Base-by-base conservation (phyloP, 2,888 invertebrate species). In the Parnassius glacialis region DNA sequence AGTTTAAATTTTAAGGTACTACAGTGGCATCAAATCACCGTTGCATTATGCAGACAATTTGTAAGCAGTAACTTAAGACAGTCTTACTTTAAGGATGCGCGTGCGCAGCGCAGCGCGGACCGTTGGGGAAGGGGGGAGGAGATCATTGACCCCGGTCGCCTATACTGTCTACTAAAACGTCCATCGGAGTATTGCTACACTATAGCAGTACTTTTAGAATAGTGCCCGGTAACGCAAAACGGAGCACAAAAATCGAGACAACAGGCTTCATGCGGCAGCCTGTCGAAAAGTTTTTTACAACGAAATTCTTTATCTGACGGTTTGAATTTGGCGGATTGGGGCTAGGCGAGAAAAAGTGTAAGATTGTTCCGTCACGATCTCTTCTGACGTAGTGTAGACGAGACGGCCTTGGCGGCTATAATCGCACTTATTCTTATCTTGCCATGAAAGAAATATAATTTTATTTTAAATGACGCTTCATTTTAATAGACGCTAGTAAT, bases 131-230 rank as follows among this genome's bases (percentile, higher is more conserved):
- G 59, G 63, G 57, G 59, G 53, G 55, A 50, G 43, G 58, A 57
- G 69, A 64, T 66, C 72, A 62, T 48, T 64, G 71, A 70, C 72
- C 72, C 55, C 67, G 67, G 67, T 65, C 70, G 67, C 62, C 67
- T 64, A 69, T 70, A 68, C 66, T 54, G 64, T n/a, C 61, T 59
- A 62, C 62, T 57, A 59, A 63, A 59, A 55, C 42, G 63, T 57
- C 63, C 65, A 67, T 66, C 55, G 64, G 66, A 62, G 59, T 67
- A 68, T 68, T 56, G 59, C 62, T 42, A 56, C 51, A 59, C 51
- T 61, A 50, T 66, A 66, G 65, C 67, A 60, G 66, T 64, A 65
- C 58, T 62, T 67, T 66, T 59, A 58, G 63, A 64, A 57, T 43
- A 11, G 34, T 58, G 44, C 53, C 12, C 47, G 13, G 11, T 51